Conservation (phyloP, 2,797 vertebrate species). For the Girardinus metallicus region DNA sequence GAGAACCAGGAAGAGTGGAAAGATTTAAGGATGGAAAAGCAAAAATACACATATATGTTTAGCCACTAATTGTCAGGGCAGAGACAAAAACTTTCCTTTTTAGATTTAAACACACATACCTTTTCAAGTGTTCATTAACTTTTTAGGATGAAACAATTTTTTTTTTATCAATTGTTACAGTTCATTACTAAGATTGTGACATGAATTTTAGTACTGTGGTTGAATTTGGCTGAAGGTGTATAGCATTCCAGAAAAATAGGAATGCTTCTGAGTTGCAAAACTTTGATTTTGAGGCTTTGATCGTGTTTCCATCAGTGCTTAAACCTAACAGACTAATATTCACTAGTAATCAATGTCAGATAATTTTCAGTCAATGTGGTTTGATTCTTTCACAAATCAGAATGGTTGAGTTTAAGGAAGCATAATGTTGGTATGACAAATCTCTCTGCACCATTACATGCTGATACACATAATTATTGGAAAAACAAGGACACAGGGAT, state of each 20-base stretch:
- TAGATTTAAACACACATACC: background rate
- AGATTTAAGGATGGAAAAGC: background rate
- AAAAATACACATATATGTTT: background rate
- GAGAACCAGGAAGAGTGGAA: constrained; percentile 28
- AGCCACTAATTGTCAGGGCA: background rate
- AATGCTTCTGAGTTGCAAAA: background rate
- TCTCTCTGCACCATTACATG: background rate
- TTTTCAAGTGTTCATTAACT: background rate
- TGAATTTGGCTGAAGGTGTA: background rate
- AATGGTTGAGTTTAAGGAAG: background rate
- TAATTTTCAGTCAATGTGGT: background rate
- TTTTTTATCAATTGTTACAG: background rate
- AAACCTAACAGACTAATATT: background rate
- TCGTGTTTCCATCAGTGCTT: background rate
- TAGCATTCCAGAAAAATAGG: background rate
- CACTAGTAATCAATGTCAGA: background rate
- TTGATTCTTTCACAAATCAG: background rate
- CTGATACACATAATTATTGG: background rate
- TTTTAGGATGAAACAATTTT: background rate
- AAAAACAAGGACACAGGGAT: background rate
- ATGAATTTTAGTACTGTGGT: background rate
- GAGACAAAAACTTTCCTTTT: background rate
- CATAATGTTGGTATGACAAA: background rate
- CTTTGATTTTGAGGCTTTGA: background rate
- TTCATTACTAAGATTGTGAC: background rate